phyloP scores from a whole-genome alignment of 2,888 invertebrate genomes.

The Nephrocerus scutellatus region DNA sequence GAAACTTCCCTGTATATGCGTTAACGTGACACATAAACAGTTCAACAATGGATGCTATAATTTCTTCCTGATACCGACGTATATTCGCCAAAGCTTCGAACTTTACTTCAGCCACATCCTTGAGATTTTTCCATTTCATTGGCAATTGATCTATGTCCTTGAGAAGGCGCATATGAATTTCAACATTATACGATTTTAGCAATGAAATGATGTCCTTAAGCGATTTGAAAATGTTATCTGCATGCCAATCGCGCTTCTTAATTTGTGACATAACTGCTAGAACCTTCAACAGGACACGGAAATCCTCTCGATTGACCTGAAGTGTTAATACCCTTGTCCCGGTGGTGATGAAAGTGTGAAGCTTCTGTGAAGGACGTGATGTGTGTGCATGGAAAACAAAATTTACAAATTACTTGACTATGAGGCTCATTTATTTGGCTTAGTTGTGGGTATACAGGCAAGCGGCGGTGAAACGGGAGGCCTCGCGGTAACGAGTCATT shows the following conservation, averaged over 20 bases:
- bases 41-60: slow-evolving; percentile 71
- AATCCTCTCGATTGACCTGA: slow-evolving; percentile 72
- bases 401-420: too few species aligned
- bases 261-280: slow-evolving; percentile 69
- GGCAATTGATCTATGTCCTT: slow-evolving; percentile 79
- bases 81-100: slow-evolving; percentile 81
- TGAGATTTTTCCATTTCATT: slow-evolving; percentile 77
- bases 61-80: slow-evolving; percentile 78
- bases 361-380: slow-evolving; percentile 49
- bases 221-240: slow-evolving; percentile 86
- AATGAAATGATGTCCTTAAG: slow-evolving; percentile 78
- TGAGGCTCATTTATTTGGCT: too few species aligned
- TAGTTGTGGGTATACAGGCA: too few species aligned
- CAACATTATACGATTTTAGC: slow-evolving; percentile 76
- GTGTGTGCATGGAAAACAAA: too few species aligned
- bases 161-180: slow-evolving; percentile 71
- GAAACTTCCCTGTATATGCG: slow-evolving; percentile 70
- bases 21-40: slow-evolving; percentile 73
- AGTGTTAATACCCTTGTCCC: slow-evolving; percentile 66
- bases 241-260: slow-evolving; percentile 66
- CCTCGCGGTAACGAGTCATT: too few species aligned
- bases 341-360: slow-evolving; percentile 69
- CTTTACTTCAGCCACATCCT: slow-evolving; percentile 72
- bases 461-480: too few species aligned
- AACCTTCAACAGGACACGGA: slow-evolving; percentile 70